Conservation (phyloP, 2,797 vertebrate species). For the Bufotes viridis region DNA sequence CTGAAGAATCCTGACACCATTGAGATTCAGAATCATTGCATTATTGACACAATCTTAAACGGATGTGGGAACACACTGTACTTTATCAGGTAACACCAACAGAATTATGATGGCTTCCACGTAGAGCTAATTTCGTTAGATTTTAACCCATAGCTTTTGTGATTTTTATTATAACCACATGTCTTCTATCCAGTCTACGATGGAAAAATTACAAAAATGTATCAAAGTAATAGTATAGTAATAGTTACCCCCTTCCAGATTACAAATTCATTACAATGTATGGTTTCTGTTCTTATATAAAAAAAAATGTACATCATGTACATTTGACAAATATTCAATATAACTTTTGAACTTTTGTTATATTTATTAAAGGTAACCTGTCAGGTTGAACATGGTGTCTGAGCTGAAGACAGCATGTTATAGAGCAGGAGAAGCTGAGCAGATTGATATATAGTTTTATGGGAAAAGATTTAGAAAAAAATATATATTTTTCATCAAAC, state of each 20-base stretch:
- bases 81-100: constrained; percentile 31
- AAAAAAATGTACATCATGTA: not conserved
- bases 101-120: not conserved
- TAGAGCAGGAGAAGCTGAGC: too few relatives aligned
- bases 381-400: too few relatives aligned
- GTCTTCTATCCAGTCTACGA: not conserved
- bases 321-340: not conserved
- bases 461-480: too few relatives aligned
- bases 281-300: not conserved
- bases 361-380: not conserved
- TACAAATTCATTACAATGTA: not conserved
- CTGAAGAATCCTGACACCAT: constrained; percentile 52
- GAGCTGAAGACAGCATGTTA: too few relatives aligned
- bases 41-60: constrained; percentile 54
- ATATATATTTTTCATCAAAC: too few relatives aligned
- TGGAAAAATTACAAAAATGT: not conserved
- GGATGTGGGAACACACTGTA: constrained; percentile 32
- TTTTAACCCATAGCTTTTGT: not conserved
- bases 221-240: not conserved
- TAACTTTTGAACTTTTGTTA: not conserved
- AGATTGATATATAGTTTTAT: too few relatives aligned
- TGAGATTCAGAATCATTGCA: constrained; percentile 47
- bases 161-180: not conserved
- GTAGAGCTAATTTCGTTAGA: not conserved
- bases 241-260: not conserved